Percentiles rank a stretch among this genome's conserved stretches.
These are phyloP conservation scores for Bellardia pandia DNA, from an alignment of 2,888 invertebrate genomes.

Conservation along the genomic window DNA sequence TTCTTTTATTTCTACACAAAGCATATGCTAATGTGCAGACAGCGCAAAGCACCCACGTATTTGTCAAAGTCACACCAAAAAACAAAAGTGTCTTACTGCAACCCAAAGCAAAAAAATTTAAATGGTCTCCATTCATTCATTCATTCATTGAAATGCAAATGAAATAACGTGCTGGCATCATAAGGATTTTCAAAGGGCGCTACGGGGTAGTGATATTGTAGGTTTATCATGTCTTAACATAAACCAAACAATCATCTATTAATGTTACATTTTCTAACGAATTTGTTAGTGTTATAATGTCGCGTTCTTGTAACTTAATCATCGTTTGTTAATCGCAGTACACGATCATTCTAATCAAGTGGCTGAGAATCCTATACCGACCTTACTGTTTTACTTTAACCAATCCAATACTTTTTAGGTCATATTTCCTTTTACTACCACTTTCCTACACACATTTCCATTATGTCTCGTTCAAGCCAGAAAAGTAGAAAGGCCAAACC, in stretches of 20 bases:
- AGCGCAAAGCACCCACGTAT: slow-evolving; percentile 50
- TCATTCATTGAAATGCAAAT: slow-evolving; percentile 64
- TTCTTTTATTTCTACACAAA: neutral
- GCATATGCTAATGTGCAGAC: slow-evolving; percentile 64
- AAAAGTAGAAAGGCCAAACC: neutral
- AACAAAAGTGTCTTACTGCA: neutral
- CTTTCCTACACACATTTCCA: neutral
- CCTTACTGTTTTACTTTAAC: neutral
- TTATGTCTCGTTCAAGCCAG: neutral
- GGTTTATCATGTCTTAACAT: neutral
- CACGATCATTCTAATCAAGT: too few relatives aligned
- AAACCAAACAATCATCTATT: too few relatives aligned
- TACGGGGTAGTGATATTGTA: neutral
- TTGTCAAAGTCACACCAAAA: slow-evolving; percentile 63
- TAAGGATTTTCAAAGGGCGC: neutral
- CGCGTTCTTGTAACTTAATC: too few relatives aligned
- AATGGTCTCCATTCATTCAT: slow-evolving; percentile 14
- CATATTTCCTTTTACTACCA: neutral
- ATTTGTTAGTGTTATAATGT: too few relatives aligned
- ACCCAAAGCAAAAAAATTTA: slow-evolving; percentile 17
- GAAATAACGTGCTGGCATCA: slow-evolving; percentile 31
- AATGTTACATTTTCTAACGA: too few relatives aligned
- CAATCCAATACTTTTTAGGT: neutral
- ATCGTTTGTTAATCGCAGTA: too few relatives aligned
- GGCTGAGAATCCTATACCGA: neutral